These are phyloP conservation scores for Lophotriccus pileatus DNA, from an alignment of 2,797 vertebrate genomes.

Conservation along the genomic window DNA sequence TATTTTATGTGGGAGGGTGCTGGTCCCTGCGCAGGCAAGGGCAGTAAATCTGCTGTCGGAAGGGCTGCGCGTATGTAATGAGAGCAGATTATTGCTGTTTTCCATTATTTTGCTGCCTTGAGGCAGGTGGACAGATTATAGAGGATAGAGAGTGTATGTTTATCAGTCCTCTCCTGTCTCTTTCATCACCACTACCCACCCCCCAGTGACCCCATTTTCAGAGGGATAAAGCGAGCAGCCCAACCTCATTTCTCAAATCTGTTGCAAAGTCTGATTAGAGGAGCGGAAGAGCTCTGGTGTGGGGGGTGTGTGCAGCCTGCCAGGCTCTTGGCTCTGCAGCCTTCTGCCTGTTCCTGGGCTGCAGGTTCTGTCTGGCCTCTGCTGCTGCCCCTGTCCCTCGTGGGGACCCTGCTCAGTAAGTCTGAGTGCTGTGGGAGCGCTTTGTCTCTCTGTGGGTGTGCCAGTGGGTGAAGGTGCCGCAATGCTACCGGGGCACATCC, in stretches of 20 bases:
- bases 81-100: conserved; percentile 33
- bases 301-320: rapidly evolving
- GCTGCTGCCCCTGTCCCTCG: background rate
- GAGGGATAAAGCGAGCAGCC: conserved; percentile 14
- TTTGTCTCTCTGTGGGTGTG: rapidly evolving
- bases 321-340: background rate
- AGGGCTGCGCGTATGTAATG: background rate
- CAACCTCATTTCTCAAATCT: conserved; percentile 43
- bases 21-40: background rate
- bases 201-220: conserved; percentile 31
- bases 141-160: background rate
- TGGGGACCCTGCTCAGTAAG: background rate
- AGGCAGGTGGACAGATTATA: conserved; percentile 34
- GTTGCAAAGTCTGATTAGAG: background rate
- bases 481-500: background rate
- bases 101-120: conserved; percentile 7
- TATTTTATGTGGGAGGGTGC: background rate
- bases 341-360: too few species aligned
- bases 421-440: rapidly evolving
- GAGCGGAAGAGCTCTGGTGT: background rate
- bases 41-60: background rate
- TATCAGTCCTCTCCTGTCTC: background rate
- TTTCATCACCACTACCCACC: background rate
- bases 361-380: background rate
- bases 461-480: rapidly evolving